Evolutionary conservation across 2,797 vertebrate species (phyloP), one percentile per base, ranked within the genome.

Genomic region (Gouania willdenowi): DNA sequence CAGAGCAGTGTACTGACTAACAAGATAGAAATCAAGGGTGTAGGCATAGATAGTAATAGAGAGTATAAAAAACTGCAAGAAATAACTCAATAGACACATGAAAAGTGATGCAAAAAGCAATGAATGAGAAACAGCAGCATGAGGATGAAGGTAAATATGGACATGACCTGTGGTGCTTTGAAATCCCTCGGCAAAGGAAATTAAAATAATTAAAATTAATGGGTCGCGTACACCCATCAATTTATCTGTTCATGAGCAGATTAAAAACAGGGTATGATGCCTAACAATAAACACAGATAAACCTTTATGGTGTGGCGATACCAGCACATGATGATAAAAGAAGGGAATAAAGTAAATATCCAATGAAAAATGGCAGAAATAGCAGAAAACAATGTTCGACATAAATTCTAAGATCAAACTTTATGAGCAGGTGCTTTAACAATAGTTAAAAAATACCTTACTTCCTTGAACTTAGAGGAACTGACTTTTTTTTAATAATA

Each of bases 221-320:
- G 81, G 85, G 87, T 85, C 82, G 70, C 73, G 77, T 66, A 58
- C 37, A 35, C 8, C 36, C 66, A n/a, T n/a, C n/a, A n/a, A n/a
- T n/a, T 66, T 41, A 73, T 57, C 75, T 66, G 73, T 71, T 81
- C 83, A 86, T 85, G 82, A 85, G 71, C 71, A 79, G 71, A 83
- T 67, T 68, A 66, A 76, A 73, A 71, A 62, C 59, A 70, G 67
- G 49, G 46, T 62, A 39, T 43, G 23, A 41, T 1, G 25, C 54
- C 62, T 79, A 66, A 24, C 56, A 75, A 76, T 77, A 81, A 82
- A 84, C 44, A 52, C n/a, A 63, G 51, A 57, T 68, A 70, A 75
- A 78, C 55, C 66, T 43, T 44, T 51, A 43, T 75, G 63, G 38
- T 43, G 47, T 19, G 59, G 30, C 39, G 4, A 29, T 5, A 4